Evolutionary conservation across 2,797 vertebrate genomes (phyloP).

Genomic region (Melanotaenia trifasciata): DNA sequence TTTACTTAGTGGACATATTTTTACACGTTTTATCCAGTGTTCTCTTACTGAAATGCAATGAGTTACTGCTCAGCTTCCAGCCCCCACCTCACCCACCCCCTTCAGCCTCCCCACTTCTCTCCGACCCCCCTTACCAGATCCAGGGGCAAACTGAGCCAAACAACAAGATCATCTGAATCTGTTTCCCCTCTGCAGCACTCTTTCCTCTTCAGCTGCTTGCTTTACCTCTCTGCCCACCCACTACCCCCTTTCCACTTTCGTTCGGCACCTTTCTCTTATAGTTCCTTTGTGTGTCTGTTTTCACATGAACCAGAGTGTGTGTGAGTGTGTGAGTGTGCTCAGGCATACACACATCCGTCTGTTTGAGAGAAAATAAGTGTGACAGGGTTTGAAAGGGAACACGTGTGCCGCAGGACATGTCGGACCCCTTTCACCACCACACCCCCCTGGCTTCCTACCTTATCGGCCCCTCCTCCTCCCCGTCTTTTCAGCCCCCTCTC

Average conservation of each 20-base stretch:
- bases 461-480: constrained; percentile 50
- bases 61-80: constrained; percentile 38
- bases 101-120: not conserved
- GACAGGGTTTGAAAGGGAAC: constrained; percentile 78
- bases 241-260: not conserved
- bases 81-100: constrained; percentile 19
- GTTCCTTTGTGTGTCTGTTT: constrained; percentile 57
- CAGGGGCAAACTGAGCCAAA: constrained; percentile 14
- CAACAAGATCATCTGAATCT: constrained; percentile 50
- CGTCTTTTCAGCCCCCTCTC: constrained; percentile 23
- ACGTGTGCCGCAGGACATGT: constrained; percentile 74
- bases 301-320: constrained; percentile 8
- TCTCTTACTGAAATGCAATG: constrained; percentile 25
- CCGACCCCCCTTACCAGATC: not conserved
- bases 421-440: constrained; percentile 39
- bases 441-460: constrained; percentile 43
- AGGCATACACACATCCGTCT: constrained; percentile 40
- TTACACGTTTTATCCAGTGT: constrained; percentile 11
- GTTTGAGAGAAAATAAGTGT: constrained; percentile 69
- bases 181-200: constrained; percentile 40
- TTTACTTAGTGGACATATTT: not conserved
- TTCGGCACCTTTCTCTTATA: constrained; percentile 57
- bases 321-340: constrained; percentile 16
- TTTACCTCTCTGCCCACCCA: not conserved
- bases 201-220: constrained; percentile 35